A percentile compares a stretch with the other conserved stretches of the same genome.
Conservation (phyloP, 2,888 invertebrate genomes). For the Philhelius pedissequus region DNA sequence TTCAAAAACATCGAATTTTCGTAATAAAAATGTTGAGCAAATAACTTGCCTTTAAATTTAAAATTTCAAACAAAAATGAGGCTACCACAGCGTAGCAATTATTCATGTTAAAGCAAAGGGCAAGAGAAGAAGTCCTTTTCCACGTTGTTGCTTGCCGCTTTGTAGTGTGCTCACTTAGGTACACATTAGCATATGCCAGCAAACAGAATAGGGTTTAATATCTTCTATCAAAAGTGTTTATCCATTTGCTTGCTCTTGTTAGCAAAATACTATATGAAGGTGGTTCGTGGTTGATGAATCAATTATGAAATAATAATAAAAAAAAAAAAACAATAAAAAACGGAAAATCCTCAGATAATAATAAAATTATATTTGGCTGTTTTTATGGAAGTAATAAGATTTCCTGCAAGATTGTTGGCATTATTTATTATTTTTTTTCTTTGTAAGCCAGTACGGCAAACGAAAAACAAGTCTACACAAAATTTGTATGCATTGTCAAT, state of each 20-base stretch:
- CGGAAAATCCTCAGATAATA: background rate
- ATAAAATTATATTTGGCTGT: background rate
- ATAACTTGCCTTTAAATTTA: background rate
- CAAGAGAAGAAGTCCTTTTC: background rate
- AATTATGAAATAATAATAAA: background rate
- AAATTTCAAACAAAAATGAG: background rate
- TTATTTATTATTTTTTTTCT: background rate
- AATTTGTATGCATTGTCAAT: background rate
- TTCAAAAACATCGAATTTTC: no score
- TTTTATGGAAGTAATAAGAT: slow-evolving; percentile 43
- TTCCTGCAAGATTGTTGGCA: slow-evolving; percentile 21
- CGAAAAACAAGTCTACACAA: background rate
- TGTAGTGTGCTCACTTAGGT: slow-evolving; percentile 1
- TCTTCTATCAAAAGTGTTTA: slow-evolving; percentile 19
- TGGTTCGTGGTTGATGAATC: slow-evolving; percentile 35
- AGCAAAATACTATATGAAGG: background rate
- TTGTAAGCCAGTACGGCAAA: background rate
- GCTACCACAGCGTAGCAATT: background rate
- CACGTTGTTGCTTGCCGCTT: background rate
- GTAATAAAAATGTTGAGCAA: background rate
- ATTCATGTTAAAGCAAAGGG: background rate
- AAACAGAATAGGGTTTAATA: slow-evolving; percentile 45
- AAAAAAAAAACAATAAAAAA: background rate
- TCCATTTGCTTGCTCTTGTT: slow-evolving; percentile 8
- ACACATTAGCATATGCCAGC: slow-evolving; percentile 44